Evolutionary conservation across 1,140 invertebrate genomes (phyloP), one percentile per base, ranked within the genome.

Genomic region (Pseudoatta argentina): DNA sequence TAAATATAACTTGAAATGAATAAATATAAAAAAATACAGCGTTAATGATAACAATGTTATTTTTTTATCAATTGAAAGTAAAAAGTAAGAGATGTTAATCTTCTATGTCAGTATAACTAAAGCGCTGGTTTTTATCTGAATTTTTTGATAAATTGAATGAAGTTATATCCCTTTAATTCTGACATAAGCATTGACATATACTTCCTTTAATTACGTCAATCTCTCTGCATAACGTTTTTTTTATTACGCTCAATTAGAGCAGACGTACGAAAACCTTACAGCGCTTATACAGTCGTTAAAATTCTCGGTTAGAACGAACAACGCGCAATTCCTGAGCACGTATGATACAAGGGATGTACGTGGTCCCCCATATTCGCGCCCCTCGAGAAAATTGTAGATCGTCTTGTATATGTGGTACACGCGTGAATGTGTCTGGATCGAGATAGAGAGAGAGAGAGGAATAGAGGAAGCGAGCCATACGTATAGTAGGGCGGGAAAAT

Each of bases 371-470:
- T 83, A 73, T 75, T 73, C 57, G 55, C 79, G 21, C 21, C 79
- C 79, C 79, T 75, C 39, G 55, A 85, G 69, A 61, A 67, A 86
- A 66, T 66, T 79, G 64, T 59, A 75, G 85, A 73, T 86, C 24
- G 76, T 27, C 67, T 61, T 8, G 79, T 66, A 34, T 44, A 63
- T 27, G 39, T 53, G 21, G 30, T 61, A 48, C 24, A 67, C 85
- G 53, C 76, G 16, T n/a, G 21, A 30, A 18, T n/a, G 77, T 66
- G 57, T 27, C 14, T 21, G 48, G 7, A 24, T 66, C 12, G n/a
- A n/a, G n/a, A n/a, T 12, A 27, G 21, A 24, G 34, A 34, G 39
- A 73, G 79, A 73, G 79, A 63, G 48, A 57, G 51, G n/a, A 14
- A 73, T 5, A 8, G 24, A 16, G 30, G 8, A 64, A 67, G 18